A percentile compares a stretch with the other conserved stretches of the same genome.
These are phyloP conservation scores for Acleris literana DNA, from an alignment of 2,888 invertebrate species.

Conservation along the genomic window DNA sequence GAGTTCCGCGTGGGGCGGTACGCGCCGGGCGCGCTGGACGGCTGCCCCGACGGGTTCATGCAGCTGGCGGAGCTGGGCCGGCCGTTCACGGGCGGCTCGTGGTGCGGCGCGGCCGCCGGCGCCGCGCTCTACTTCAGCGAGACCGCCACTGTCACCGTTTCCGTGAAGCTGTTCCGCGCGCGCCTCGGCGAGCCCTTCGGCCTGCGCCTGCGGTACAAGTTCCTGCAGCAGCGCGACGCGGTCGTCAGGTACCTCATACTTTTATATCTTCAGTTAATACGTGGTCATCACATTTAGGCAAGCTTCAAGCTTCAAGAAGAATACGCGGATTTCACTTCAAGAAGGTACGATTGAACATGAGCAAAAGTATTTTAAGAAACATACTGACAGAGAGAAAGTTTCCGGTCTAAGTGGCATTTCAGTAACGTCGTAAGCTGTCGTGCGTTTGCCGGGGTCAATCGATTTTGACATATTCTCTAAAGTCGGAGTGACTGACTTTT, in stretches of 20 bases:
- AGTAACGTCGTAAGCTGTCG: too few species aligned
- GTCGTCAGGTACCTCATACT: constrained; percentile 84
- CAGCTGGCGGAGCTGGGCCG: constrained; percentile 93
- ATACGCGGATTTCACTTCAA: too few species aligned
- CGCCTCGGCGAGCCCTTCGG: constrained; percentile 90
- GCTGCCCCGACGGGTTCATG: constrained; percentile 95
- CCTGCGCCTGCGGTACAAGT: constrained; percentile 91
- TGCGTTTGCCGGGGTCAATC: too few species aligned
- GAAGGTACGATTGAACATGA: too few species aligned
- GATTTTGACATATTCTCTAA: too few species aligned
- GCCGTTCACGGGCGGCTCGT: constrained; percentile 94
- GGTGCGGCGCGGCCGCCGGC: constrained; percentile 93
- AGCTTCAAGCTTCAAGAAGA: too few species aligned
- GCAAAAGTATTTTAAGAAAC: too few species aligned
- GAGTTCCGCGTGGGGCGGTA: constrained; percentile 94
- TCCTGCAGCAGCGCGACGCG: constrained; percentile 91
- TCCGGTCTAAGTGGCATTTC: too few species aligned
- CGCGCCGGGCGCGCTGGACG: constrained; percentile 87
- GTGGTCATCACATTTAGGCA: too few species aligned
- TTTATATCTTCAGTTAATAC: too few species aligned
- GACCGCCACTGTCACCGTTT: constrained; percentile 94
- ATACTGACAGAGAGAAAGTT: too few species aligned
- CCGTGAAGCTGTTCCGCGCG: constrained; percentile 89
- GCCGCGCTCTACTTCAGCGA: constrained; percentile 94
- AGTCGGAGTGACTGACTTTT: too few species aligned